Conservation (phyloP, 2,888 invertebrate genomes). For the Drosophila sordidula region DNA sequence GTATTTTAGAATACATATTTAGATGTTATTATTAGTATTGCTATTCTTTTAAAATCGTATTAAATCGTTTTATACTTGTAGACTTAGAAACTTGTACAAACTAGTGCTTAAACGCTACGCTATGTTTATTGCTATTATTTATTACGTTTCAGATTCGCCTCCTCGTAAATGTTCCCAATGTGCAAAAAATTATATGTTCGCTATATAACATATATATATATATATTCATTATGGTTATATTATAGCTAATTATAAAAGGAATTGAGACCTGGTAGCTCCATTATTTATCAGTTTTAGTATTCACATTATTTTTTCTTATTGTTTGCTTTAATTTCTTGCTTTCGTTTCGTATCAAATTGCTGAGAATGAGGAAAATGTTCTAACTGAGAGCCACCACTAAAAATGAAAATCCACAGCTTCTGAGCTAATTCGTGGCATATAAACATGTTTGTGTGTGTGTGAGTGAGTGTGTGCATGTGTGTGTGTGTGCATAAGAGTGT, state of each 20-base stretch:
- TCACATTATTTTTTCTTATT: constrained; percentile 4
- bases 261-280: constrained; percentile 19
- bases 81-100: constrained; percentile 47
- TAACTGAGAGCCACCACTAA: neutral
- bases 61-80: constrained; percentile 10
- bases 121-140: constrained; percentile 13
- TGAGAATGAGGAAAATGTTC: constrained; percentile 5
- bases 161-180: constrained; percentile 3
- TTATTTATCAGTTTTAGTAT: neutral
- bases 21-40: neutral
- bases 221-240: constrained; percentile 10
- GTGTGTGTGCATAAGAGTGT: neutral
- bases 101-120: constrained; percentile 55
- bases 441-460: neutral
- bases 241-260: constrained; percentile 19
- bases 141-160: neutral
- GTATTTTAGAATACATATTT: constrained; percentile 22
- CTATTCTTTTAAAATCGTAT: constrained; percentile 1
- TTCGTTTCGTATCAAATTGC: constrained; percentile 12
- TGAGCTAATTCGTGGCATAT: neutral
- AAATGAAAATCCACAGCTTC: neutral
- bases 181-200: constrained; percentile 6
- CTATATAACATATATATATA: constrained; percentile 11
- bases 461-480: constrained; percentile 3
- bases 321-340: neutral